Evolutionary conservation across 2,797 vertebrate genomes (phyloP).

Genomic region (Bradypus variegatus): DNA sequence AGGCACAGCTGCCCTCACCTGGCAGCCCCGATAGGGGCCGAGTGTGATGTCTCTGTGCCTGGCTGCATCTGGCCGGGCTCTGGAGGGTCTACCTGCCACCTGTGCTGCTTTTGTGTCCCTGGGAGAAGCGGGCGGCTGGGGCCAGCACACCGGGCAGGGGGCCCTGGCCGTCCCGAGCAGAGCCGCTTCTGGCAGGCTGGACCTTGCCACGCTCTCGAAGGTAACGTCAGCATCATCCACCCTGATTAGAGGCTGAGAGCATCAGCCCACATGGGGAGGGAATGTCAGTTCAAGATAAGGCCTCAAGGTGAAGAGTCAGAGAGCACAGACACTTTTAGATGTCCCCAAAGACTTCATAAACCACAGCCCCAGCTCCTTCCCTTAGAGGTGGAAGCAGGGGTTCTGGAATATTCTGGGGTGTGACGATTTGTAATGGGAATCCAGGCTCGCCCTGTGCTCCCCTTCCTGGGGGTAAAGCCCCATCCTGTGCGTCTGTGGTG

Average conservation of each 20-base stretch:
- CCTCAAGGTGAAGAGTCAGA: neutral
- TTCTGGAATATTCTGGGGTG: neutral
- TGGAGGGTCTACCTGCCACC: too few species aligned
- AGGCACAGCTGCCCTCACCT: too few species aligned
- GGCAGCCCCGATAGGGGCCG: too few species aligned
- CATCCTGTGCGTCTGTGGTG: neutral
- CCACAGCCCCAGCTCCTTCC: neutral
- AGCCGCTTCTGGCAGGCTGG: neutral
- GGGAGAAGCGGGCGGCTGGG: accelerated
- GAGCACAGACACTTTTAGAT: neutral
- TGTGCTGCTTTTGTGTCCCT: too few species aligned
- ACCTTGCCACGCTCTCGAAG: neutral
- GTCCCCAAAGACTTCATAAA: neutral
- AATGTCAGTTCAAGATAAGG: neutral
- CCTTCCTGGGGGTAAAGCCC: neutral
- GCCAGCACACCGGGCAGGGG: neutral
- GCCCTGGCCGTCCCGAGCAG: too few species aligned
- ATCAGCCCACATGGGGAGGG: accelerated
- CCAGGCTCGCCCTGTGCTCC: accelerated
- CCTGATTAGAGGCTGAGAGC: neutral
- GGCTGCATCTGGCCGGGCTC: too few species aligned
- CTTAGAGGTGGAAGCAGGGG: accelerated
- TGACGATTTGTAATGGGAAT: too few species aligned
- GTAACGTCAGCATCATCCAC: neutral
- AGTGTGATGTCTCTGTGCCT: too few species aligned